Evolutionary conservation across 2,797 vertebrate genomes (phyloP).

Genomic region (Lophotriccus pileatus): DNA sequence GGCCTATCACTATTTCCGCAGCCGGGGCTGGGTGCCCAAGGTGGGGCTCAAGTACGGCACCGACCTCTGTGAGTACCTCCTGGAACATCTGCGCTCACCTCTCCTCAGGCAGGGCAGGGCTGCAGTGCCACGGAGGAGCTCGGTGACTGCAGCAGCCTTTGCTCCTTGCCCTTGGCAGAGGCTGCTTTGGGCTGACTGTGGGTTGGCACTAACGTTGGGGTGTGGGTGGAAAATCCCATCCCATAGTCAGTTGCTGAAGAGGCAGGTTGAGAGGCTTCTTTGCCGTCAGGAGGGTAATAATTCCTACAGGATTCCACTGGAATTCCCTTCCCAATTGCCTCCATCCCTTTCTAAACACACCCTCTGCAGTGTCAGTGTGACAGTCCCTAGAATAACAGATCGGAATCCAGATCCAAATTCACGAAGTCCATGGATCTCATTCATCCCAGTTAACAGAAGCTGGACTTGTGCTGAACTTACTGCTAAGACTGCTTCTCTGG

Average conservation of each 20-base stretch:
- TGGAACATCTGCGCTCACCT: background rate
- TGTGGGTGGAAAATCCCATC: background rate
- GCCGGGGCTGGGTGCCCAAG: constrained; percentile 95
- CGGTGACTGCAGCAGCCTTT: background rate
- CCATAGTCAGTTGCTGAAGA: background rate
- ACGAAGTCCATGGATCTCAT: background rate
- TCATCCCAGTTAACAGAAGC: background rate
- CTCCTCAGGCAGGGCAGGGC: background rate
- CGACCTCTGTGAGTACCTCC: constrained; percentile 84
- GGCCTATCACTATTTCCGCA: constrained; percentile 89
- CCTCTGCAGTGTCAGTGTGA: background rate
- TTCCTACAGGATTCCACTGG: background rate
- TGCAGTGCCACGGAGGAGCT: background rate
- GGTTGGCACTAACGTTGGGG: background rate
- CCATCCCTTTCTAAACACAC: background rate
- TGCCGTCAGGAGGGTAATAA: background rate
- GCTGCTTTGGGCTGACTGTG: background rate
- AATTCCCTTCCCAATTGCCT: background rate
- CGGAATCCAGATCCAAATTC: background rate
- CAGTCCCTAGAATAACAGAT: background rate
- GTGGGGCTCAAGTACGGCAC: constrained; percentile 91
- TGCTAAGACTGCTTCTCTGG: background rate
- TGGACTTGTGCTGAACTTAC: background rate
- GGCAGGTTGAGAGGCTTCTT: background rate
- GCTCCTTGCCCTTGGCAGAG: background rate